Evolutionary conservation across 2,888 invertebrate species (phyloP), one percentile per base, ranked within the genome.

Genomic region (Megastigmus dorsalis): DNA sequence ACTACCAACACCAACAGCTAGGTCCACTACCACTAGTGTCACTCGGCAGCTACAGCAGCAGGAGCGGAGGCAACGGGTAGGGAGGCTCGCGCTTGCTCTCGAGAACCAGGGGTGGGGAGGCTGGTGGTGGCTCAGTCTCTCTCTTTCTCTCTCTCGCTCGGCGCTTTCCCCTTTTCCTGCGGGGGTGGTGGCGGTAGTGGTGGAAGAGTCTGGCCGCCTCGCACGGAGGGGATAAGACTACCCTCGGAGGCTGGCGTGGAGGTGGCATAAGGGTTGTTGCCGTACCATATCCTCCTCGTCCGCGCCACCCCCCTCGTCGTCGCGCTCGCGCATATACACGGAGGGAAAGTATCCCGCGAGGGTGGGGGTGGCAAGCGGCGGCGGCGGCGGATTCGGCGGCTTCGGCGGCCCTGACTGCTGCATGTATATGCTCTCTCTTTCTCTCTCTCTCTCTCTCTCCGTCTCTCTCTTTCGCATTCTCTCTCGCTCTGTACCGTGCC

Each of bases 161-260:
- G 15, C 38, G n/a, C 54, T 50, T 54, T 50, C 63, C 63, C 63
- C 63, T 33, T 48, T 63, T 30, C 52, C 10, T n/a, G 36, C 26
- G 50, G 55, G 48, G 15, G 18, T 33, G 50, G 70, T 28, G 18
- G 55, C 28, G 48, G 60, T 0, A 74, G 79, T 78, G 78, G 78
- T 77, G 75, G 75, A 71, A 77, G 79, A n/a, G n/a, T n/a, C 78
- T 74, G 80, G 79, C 78, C 79, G 82, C 81, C 82, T 82, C 75
- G 73, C 78, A 79, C 79, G 81, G 87, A 82, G 86, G 87, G 87
- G 87, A 87, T 87, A 87, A 87, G 87, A 87, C 87, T 87, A 86
- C 84, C 86, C 86, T 78, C 82, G 83, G 82, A 83, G 84, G 82
- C 81, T 82, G 85, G 82, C 52, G 65, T 63, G 74, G 74, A 65